Evolutionary conservation across 2,797 vertebrate species (phyloP).

Genomic region (Peromyscus attwateri): DNA sequence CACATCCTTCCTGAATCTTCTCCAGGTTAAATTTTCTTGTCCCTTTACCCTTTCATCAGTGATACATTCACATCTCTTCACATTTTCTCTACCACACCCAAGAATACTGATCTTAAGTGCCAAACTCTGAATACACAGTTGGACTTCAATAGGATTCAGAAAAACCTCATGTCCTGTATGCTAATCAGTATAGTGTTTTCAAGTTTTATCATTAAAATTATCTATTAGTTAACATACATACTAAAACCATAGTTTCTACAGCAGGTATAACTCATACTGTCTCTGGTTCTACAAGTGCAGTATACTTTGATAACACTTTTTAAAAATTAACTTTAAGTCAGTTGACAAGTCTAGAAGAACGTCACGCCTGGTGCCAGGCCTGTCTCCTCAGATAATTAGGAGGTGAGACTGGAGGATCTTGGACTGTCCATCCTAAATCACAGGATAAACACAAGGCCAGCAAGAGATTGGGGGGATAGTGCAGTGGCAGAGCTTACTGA

Average conservation of each 20-base stretch:
- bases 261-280: background rate
- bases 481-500: background rate
- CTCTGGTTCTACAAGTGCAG: background rate
- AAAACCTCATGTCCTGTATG: slow-evolving; percentile 64
- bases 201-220: slow-evolving; percentile 62
- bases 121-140: background rate
- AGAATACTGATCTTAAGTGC: background rate
- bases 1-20: background rate
- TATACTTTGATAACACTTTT: background rate
- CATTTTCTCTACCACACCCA: background rate
- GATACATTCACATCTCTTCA: background rate
- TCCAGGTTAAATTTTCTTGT: slow-evolving; percentile 42
- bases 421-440: background rate
- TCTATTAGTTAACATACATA: slow-evolving; percentile 59
- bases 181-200: slow-evolving; percentile 68
- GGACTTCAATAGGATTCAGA: slow-evolving; percentile 20
- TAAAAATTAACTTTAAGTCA: slow-evolving; percentile 21
- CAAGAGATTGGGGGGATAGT: background rate
- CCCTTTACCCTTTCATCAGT: slow-evolving; percentile 53
- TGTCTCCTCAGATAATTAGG: background rate
- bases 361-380: background rate
- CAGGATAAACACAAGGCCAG: background rate
- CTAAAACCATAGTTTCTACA: background rate
- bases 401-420: background rate
- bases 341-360: background rate